Evolutionary conservation across 2,888 invertebrate genomes (phyloP), one percentile per base, ranked within the genome.

Genomic region (Ariolimax columbianus): DNA sequence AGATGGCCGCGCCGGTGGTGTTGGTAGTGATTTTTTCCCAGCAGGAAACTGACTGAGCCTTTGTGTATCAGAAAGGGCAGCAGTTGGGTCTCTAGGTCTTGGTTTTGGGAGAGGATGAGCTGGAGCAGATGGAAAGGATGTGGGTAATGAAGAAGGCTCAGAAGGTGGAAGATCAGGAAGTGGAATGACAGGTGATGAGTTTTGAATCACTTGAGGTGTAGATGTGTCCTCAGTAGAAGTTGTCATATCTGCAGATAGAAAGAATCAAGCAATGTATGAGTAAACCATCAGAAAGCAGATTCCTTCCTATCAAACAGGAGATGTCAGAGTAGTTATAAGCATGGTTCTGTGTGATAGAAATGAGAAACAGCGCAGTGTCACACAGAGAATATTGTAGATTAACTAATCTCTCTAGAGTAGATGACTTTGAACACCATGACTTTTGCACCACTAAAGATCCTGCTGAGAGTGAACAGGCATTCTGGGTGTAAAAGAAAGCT

Each of bases 1-100:
- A 19, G 47, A 26, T 40, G 68, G 68, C 19, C 80, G n/a, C 47
- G 80, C 9, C 33, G 80, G 51, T 33, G 70, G 80, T 19, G 47
- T 23, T 43, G 68, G 68, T 17, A 55, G 38, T 36, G 36, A 38
- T 43, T 73, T 73, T 1, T n/a, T n/a, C 14, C 47, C 73, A 73
- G 43, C 73, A 43, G 43, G n/a, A 30, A 26, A 26, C 9, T 66
- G 66, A 66, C 6, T 33, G 14, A 7, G n/a, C 11, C 11, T 63
- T 63, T 66, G 30, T 66, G 0, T 7, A 33, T 66, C 33, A 66
- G 66, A 33, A 17, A 17, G 7, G 4, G 19, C 4, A 33, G 33
- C 23, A 33, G 66, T 17, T 66, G 33, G 17, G 17, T 66, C 66
- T 19, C 33, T 30, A 14, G 66, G 14, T 66, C 66, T 30, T 33